A percentile compares a stretch with the other conserved stretches of the same genome.
These are phyloP conservation scores for Zeus faber DNA, from an alignment of 2,113 vertebrate species.

Conservation along the genomic window DNA sequence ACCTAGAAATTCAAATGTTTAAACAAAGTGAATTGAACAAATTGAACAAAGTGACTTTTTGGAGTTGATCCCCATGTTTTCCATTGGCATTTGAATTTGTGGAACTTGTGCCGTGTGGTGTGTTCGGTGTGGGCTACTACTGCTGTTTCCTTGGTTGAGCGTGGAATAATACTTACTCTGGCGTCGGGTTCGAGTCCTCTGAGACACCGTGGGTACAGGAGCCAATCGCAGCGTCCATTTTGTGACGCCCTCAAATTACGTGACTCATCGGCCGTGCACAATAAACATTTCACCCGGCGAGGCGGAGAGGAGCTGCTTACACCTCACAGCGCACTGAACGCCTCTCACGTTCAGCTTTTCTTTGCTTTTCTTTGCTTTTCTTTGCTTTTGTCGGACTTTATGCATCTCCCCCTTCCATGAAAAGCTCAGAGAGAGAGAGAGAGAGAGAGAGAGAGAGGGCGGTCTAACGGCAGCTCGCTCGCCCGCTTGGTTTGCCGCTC, in stretches of 20 bases:
- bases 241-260: constrained; percentile 86
- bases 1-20: no score
- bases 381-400: constrained; percentile 83
- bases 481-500: constrained; percentile 51
- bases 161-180: constrained; percentile 95
- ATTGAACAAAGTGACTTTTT: no score
- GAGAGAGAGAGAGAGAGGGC: constrained; percentile 88
- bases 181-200: constrained; percentile 86
- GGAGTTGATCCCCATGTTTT: no score
- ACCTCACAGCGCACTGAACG: constrained; percentile 97
- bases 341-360: constrained; percentile 82
- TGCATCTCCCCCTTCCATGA: constrained; percentile 89
- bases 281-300: constrained; percentile 93
- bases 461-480: constrained; percentile 79
- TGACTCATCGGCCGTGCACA: constrained; percentile 92
- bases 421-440: constrained; percentile 88
- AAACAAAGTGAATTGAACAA: no score
- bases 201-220: constrained; percentile 90
- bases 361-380: no score
- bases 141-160: constrained; percentile 50
- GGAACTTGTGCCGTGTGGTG: no score
- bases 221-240: constrained; percentile 87
- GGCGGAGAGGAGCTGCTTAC: constrained; percentile 89
- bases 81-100: no score
- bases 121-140: constrained; percentile 47